These are phyloP conservation scores for Crocodylus rhombifer DNA, from an alignment of 2,797 vertebrate genomes.

Conservation along the genomic window DNA sequence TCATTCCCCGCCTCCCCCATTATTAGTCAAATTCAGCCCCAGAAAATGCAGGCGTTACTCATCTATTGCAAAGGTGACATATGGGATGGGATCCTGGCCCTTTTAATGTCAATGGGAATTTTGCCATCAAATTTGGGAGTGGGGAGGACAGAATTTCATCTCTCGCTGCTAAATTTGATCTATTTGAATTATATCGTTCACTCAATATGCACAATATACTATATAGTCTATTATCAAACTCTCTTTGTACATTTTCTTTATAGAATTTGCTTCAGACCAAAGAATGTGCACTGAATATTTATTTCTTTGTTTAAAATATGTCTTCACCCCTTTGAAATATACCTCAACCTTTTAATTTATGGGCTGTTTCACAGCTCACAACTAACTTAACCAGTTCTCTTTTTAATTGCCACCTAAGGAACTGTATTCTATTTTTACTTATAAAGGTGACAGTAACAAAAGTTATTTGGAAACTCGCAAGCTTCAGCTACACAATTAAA, in stretches of 20 bases:
- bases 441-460: too few species aligned
- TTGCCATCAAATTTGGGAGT: neutral
- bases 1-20: neutral
- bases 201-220: neutral
- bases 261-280: neutral
- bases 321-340: neutral
- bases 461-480: neutral
- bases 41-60: neutral
- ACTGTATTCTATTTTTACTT: neutral
- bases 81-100: neutral
- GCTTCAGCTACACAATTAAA: neutral
- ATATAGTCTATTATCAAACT: neutral
- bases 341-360: neutral
- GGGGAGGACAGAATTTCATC: neutral
- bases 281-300: neutral
- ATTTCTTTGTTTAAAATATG: neutral
- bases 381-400: rapidly evolving
- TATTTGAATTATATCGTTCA: neutral
- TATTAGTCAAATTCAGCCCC: neutral
- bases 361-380: neutral
- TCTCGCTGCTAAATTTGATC: neutral
- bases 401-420: neutral
- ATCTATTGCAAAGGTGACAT: neutral
- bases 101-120: neutral
- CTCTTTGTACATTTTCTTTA: neutral